Percentiles rank a stretch among this genome's conserved stretches.
These are phyloP conservation scores for Fukomys damarensis DNA, from an alignment of 2,113 vertebrate genomes.

Conservation along the genomic window DNA sequence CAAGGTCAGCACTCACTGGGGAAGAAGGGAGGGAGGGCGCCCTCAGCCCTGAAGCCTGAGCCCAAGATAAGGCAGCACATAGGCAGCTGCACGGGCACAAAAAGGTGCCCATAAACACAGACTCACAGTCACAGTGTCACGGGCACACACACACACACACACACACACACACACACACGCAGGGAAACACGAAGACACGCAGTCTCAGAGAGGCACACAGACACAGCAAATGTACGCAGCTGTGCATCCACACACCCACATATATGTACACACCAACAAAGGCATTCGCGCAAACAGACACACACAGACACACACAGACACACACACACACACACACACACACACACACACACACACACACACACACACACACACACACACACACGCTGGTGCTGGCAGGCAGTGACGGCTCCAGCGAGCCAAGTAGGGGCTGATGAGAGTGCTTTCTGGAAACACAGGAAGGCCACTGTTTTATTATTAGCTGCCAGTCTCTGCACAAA, in stretches of 20 bases:
- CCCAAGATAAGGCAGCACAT: neutral
- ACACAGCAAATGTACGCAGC: neutral
- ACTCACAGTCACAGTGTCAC: neutral
- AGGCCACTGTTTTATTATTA: neutral
- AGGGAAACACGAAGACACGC: rapidly evolving
- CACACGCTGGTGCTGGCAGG: rapidly evolving
- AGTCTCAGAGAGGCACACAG: neutral
- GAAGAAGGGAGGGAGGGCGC: too few relatives aligned
- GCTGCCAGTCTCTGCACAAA: neutral
- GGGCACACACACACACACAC: neutral
- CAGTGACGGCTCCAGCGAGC: neutral
- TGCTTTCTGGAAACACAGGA: neutral
- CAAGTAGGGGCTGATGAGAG: neutral
- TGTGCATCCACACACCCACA: neutral
- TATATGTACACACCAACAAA: neutral
- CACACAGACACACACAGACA: rapidly evolving
- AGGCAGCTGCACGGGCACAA: neutral
- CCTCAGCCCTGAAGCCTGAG: rapidly evolving
- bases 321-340: neutral
- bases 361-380: neutral
- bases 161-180: neutral
- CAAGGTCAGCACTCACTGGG: rapidly evolving
- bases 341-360: neutral
- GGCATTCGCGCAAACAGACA: rapidly evolving
- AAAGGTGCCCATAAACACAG: neutral